Evolutionary conservation across 2,888 invertebrate species (phyloP).

Genomic region (Sepioteuthis lessoniana): DNA sequence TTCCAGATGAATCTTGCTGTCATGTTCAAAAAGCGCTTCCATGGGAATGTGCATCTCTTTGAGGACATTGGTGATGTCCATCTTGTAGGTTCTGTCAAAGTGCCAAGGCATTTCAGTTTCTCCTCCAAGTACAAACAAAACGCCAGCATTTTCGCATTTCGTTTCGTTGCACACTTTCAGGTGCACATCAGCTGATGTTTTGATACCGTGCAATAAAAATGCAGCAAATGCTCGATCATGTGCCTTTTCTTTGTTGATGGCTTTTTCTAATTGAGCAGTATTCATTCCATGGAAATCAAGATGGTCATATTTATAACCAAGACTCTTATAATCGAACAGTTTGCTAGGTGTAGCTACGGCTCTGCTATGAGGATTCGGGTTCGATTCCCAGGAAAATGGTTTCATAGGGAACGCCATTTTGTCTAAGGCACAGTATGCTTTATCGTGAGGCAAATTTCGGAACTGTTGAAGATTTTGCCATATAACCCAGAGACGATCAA

Average conservation of each 20-base stretch:
- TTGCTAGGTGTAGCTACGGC: conserved; percentile 43
- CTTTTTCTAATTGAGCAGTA: conserved; percentile 40
- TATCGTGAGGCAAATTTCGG: conserved; percentile 51
- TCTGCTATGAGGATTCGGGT: conserved; percentile 48
- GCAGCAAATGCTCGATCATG: conserved; percentile 45
- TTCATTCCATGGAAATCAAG: conserved; percentile 49
- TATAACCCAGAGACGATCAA: conserved; percentile 54
- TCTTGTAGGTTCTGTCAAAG: conserved; percentile 54
- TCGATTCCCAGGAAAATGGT: conserved; percentile 49
- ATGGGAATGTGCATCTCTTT: conserved; percentile 42
- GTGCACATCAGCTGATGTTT: conserved; percentile 48
- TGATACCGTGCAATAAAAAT: conserved; percentile 48
- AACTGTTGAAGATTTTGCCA: conserved; percentile 55
- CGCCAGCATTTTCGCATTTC: conserved; percentile 51
- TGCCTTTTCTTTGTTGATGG: not conserved
- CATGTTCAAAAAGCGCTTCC: conserved; percentile 51
- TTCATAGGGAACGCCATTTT: conserved; percentile 49
- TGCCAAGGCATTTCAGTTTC: conserved; percentile 56
- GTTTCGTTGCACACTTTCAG: conserved; percentile 42
- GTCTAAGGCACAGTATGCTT: conserved; percentile 51
- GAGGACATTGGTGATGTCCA: conserved; percentile 54
- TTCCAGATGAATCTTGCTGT: conserved; percentile 52
- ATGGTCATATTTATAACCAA: conserved; percentile 49
- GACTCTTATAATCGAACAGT: conserved; percentile 49
- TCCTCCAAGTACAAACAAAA: conserved; percentile 57